These are phyloP conservation scores for Tursiops truncatus DNA, from an alignment of 2,113 vertebrate genomes.

Conservation along the genomic window DNA sequence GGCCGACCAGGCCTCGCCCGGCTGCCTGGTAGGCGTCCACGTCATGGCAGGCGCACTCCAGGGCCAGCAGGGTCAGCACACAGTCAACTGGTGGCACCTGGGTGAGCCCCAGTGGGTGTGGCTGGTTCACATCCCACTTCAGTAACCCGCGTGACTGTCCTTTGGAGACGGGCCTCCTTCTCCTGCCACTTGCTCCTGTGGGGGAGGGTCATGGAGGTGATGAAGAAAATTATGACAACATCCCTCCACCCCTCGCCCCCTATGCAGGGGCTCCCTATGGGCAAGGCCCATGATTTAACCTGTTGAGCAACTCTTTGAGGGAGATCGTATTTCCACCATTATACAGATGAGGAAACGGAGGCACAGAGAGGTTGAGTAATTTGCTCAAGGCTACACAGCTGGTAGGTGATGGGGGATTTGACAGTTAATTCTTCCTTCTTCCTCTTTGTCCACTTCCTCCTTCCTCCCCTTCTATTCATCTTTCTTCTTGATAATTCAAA, in stretches of 20 bases:
- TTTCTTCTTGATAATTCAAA: background rate
- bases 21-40: background rate
- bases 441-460: background rate
- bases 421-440: background rate
- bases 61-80: background rate
- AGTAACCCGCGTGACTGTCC: background rate
- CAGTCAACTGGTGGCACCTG: background rate
- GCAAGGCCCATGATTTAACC: background rate
- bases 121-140: background rate
- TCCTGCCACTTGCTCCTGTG: constrained; percentile 16
- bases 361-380: background rate
- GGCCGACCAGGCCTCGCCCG: background rate
- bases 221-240: no score
- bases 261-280: background rate
- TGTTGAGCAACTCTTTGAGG: background rate
- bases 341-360: background rate
- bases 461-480: background rate
- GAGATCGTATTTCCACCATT: background rate
- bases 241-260: no score
- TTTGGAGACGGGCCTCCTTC: constrained; percentile 11
- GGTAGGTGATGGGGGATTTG: background rate
- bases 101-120: accelerated
- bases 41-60: background rate
- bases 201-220: background rate
- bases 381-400: background rate